Evolutionary conservation across 2,888 invertebrate species (phyloP).

Genomic region (Scaeva pyrastri): DNA sequence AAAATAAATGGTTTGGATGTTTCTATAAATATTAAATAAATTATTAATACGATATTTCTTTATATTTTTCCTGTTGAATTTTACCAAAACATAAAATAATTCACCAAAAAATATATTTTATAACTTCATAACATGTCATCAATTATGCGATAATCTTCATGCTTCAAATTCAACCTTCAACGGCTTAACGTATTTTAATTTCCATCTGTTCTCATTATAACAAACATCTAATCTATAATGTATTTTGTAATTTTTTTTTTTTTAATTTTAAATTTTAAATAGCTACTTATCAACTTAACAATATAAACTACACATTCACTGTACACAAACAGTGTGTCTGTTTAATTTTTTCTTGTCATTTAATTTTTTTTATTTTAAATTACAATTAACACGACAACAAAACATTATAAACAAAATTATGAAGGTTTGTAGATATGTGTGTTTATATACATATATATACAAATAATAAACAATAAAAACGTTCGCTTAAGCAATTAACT

Average conservation of each 20-base stretch:
- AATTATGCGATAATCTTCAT: neutral
- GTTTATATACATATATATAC: neutral
- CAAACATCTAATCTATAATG: no score
- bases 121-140: no score
- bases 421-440: slow-evolving; percentile 1
- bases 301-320: neutral
- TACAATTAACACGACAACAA: slow-evolving; percentile 50
- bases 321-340: neutral
- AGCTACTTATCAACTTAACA: slow-evolving; percentile 32
- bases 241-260: slow-evolving; percentile 28
- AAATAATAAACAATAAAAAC: slow-evolving; percentile 48
- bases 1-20: no score
- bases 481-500: slow-evolving; percentile 73
- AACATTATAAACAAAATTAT: slow-evolving; percentile 28
- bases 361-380: slow-evolving; percentile 13
- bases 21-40: no score
- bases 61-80: no score
- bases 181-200: neutral
- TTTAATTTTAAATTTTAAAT: slow-evolving; percentile 34
- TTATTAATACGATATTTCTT: no score
- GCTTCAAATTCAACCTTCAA: neutral
- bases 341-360: neutral
- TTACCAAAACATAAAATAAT: no score
- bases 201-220: neutral
- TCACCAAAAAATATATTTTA: no score